Conservation (phyloP, 2,888 invertebrate genomes). For the Ecdyonurus torrentis region DNA sequence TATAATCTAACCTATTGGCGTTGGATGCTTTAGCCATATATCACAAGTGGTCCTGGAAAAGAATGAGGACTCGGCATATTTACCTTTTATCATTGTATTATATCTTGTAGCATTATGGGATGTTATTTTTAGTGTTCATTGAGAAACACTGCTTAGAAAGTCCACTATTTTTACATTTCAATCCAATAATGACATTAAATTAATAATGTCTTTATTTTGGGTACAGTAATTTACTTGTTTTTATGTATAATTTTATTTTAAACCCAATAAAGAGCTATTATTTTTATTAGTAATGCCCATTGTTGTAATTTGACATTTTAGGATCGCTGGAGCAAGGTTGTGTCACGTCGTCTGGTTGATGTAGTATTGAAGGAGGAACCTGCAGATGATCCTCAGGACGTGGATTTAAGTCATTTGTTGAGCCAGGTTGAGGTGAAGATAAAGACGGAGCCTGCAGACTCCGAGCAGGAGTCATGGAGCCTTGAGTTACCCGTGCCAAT, state of each 20-base stretch:
- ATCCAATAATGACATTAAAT: no score
- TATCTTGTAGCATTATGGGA: no score
- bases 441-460: slow-evolving; percentile 19
- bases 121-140: no score
- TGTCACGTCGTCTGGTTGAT: slow-evolving; percentile 12
- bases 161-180: no score
- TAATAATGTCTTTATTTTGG: neutral
- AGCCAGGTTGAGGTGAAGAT: slow-evolving; percentile 22
- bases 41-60: no score
- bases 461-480: neutral
- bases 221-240: neutral
- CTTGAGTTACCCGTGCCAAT: neutral
- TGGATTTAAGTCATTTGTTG: slow-evolving; percentile 17
- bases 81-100: no score
- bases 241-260: neutral
- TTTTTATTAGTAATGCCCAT: neutral
- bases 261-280: neutral
- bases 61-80: no score
- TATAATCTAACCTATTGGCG: no score
- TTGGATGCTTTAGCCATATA: no score
- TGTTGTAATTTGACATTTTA: slow-evolving; percentile 9
- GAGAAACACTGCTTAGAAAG: no score
- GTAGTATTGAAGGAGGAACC: slow-evolving; percentile 7
- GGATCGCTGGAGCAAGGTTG: slow-evolving; percentile 18
- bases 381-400: slow-evolving; percentile 9